These are phyloP conservation scores for Uropetala carovei DNA, from an alignment of 2,888 invertebrate genomes.

Conservation along the genomic window DNA sequence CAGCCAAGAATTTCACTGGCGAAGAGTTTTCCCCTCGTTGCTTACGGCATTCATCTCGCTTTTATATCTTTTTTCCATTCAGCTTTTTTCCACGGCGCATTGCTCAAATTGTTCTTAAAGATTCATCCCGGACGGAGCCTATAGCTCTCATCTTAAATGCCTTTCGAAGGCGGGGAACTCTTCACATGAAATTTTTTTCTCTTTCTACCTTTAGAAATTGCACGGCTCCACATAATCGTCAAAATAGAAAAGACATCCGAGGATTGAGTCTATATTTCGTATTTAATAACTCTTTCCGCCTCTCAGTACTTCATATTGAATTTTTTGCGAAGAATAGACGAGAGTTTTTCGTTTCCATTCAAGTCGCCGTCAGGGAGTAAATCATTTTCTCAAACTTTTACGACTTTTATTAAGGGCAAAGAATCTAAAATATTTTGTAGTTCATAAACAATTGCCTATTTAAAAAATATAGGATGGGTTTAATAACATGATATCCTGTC, in stretches of 20 bases:
- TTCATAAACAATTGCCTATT: too few species aligned
- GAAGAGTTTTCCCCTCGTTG: background rate
- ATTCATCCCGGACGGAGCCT: background rate
- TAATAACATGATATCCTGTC: too few species aligned
- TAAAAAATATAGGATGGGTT: too few species aligned
- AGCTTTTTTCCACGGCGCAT: background rate
- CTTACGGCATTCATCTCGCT: background rate
- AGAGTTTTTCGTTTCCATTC: too few species aligned
- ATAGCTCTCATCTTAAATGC: conserved; percentile 7
- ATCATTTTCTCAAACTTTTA: too few species aligned
- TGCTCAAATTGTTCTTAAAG: background rate
- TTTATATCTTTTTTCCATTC: background rate
- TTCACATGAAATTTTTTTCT: background rate
- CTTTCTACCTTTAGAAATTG: background rate
- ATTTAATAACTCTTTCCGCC: background rate
- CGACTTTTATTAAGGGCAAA: too few species aligned
- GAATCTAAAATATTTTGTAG: too few species aligned
- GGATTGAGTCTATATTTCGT: background rate
- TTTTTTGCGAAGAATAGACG: too few species aligned
- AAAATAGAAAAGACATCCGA: background rate
- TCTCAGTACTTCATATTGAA: background rate
- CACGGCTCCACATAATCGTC: background rate
- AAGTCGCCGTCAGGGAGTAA: too few species aligned
- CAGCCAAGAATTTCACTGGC: background rate
- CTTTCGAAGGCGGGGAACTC: background rate